Evolutionary conservation across 2,888 invertebrate genomes (phyloP).

Genomic region (Liodrosophila aerea): DNA sequence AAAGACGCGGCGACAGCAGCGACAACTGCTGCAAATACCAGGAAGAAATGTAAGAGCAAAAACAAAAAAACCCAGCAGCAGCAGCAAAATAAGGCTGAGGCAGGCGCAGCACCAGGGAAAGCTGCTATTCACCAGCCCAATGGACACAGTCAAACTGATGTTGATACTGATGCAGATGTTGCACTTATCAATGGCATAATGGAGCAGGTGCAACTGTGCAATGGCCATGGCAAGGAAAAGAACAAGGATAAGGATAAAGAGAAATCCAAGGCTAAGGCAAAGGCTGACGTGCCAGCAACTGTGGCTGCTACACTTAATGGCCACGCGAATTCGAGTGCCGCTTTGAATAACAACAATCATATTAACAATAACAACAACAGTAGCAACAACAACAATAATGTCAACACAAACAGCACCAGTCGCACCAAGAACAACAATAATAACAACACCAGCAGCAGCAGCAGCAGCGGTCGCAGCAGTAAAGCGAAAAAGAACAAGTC

Average conservation of each 20-base stretch:
- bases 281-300: slow-evolving; percentile 14
- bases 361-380: slow-evolving; percentile 41
- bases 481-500: slow-evolving; percentile 48
- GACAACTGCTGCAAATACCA: slow-evolving; percentile 43
- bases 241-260: slow-evolving; percentile 4
- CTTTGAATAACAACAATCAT: slow-evolving; percentile 56
- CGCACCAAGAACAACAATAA: slow-evolving; percentile 42
- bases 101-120: slow-evolving; percentile 9
- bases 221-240: slow-evolving; percentile 46
- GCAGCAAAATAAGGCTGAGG: slow-evolving; percentile 25
- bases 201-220: slow-evolving; percentile 56
- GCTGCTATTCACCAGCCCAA: slow-evolving; percentile 32
- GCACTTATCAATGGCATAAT: slow-evolving; percentile 40
- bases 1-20: slow-evolving; percentile 59
- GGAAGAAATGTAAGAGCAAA: slow-evolving; percentile 61
- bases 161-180: slow-evolving; percentile 18
- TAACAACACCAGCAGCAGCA: slow-evolving; percentile 30
- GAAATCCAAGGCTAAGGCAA: slow-evolving; percentile 5
- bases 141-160: slow-evolving; percentile 33
- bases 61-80: slow-evolving; percentile 48
- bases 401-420: slow-evolving; percentile 27
- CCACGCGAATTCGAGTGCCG: slow-evolving; percentile 45
- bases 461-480: slow-evolving; percentile 18
- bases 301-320: slow-evolving; percentile 41
- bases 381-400: slow-evolving; percentile 41